Evolutionary conservation across 2,888 invertebrate genomes (phyloP).

Genomic region (Idaea dimidiata): DNA sequence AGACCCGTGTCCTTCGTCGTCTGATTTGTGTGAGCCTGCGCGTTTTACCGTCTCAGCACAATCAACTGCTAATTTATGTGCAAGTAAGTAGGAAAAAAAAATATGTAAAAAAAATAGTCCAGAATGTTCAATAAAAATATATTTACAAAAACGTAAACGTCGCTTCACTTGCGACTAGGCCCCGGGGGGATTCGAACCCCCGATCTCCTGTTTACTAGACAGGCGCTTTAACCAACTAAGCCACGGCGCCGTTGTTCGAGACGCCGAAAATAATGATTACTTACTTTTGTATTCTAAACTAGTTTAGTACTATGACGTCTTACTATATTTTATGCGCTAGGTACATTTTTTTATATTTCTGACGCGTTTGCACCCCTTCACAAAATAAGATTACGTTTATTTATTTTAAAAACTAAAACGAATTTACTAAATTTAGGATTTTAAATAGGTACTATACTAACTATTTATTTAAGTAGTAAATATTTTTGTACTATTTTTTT

Average conservation of each 20-base stretch:
- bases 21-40: conserved; percentile 77
- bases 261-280: conserved; percentile 38
- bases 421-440: too few relatives aligned
- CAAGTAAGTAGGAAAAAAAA: conserved; percentile 68
- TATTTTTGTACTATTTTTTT: background rate
- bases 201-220: conserved; percentile 81
- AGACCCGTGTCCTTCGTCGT: conserved; percentile 65
- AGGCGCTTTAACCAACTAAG: conserved; percentile 82
- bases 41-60: conserved; percentile 75
- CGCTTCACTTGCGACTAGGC: conserved; percentile 46
- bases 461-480: background rate
- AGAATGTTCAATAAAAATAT: too few relatives aligned
- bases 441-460: background rate
- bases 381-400: too few relatives aligned
- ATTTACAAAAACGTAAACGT: conserved; percentile 18
- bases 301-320: background rate
- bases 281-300: conserved; percentile 25
- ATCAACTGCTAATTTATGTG: conserved; percentile 77
- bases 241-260: conserved; percentile 67
- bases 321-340: background rate
- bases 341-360: background rate
- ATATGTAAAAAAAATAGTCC: too few relatives aligned
- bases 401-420: too few relatives aligned
- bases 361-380: background rate
- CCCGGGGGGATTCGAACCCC: conserved; percentile 81